A percentile compares a stretch with the other conserved stretches of the same genome.
Conservation (phyloP, 2,888 invertebrate species). For the Neoaliturus tenellus region DNA sequence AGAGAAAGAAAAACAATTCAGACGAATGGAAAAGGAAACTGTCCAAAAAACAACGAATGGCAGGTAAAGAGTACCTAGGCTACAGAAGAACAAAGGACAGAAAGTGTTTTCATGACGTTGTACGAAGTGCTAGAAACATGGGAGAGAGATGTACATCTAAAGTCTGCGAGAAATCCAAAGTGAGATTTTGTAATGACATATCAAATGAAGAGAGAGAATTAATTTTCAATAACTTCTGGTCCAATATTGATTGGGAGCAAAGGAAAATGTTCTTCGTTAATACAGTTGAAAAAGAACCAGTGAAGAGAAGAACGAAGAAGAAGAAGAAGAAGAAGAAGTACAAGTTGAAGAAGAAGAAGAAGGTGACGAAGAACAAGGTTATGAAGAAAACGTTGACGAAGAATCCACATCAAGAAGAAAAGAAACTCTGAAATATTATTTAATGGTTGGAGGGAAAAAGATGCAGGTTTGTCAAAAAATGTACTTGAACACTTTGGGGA, state of each 20-base stretch:
- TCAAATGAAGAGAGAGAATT: constrained; percentile 39
- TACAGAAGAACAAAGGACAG: constrained; percentile 38
- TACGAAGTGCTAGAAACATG: constrained; percentile 31
- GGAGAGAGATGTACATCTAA: constrained; percentile 20
- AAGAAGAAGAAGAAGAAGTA: too few species aligned
- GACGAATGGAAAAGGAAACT: neutral
- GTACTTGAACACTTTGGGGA: constrained; percentile 37
- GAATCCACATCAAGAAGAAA: constrained; percentile 13
- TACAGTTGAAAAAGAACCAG: constrained; percentile 25
- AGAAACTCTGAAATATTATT: constrained; percentile 22
- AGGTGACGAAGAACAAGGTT: too few species aligned
- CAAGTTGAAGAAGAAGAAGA: too few species aligned
- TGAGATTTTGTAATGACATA: constrained; percentile 28
- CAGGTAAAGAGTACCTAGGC: constrained; percentile 37
- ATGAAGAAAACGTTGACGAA: neutral
- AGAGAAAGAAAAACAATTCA: constrained; percentile 32
- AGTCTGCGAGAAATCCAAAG: constrained; percentile 46
- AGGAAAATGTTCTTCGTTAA: constrained; percentile 38
- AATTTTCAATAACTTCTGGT: constrained; percentile 26
- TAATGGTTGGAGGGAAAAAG: constrained; percentile 31
- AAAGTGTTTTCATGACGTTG: constrained; percentile 21
- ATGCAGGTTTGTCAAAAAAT: constrained; percentile 36
- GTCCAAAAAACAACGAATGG: constrained; percentile 18
- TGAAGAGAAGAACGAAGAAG: constrained; percentile 34
- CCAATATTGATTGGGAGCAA: constrained; percentile 39